phyloP scores from a whole-genome alignment of 1,140 invertebrate species.

The Tetragnatha versicolor region DNA sequence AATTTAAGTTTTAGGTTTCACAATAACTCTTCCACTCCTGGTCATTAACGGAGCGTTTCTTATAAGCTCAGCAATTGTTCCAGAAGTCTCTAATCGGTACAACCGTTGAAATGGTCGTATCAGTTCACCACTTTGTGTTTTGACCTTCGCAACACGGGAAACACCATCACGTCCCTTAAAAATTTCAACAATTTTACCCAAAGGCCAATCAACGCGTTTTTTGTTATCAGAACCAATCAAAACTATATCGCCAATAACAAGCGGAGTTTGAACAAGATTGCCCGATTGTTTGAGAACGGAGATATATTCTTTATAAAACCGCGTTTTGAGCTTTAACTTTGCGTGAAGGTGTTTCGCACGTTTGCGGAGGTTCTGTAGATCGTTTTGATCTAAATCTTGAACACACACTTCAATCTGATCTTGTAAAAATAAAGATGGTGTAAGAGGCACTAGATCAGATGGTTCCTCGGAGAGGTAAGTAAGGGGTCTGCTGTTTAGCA shows the following conservation, averaged over 20 bases:
- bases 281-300: neutral
- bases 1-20: too few relatives aligned
- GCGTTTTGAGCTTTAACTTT: neutral
- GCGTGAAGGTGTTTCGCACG: neutral
- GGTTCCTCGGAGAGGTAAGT: slow-evolving; percentile 60
- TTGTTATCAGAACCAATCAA: neutral
- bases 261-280: neutral
- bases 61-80: neutral
- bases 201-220: neutral
- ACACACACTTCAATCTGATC: neutral
- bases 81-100: neutral
- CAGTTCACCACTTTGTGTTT: neutral
- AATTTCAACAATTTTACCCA: slow-evolving; percentile 1
- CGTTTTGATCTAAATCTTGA: neutral
- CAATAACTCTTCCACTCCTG: too few relatives aligned
- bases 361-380: neutral
- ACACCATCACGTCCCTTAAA: neutral
- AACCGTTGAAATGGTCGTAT: neutral
- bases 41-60: too few relatives aligned
- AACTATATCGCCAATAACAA: neutral
- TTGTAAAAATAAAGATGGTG: slow-evolving; percentile 55
- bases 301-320: slow-evolving; percentile 4
- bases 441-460: slow-evolving; percentile 59
- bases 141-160: neutral
- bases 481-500: slow-evolving; percentile 63